These are phyloP conservation scores for Heptranchias perlo DNA, from an alignment of 2,113 vertebrate genomes.

Conservation along the genomic window DNA sequence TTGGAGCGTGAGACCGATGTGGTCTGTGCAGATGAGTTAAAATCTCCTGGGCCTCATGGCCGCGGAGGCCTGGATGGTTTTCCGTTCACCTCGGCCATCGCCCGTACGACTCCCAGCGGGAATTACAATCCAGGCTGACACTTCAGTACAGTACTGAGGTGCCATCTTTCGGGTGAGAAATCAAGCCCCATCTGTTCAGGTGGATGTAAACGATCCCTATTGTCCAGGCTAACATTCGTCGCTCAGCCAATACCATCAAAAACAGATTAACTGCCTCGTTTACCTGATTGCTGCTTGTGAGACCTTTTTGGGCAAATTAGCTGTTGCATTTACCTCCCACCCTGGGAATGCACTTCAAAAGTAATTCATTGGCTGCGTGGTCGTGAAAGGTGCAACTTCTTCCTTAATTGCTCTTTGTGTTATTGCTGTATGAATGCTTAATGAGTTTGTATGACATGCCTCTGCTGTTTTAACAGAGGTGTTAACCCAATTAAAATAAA, in stretches of 20 bases:
- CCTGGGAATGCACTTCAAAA: not conserved
- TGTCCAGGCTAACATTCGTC: not conserved
- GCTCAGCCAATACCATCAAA: not conserved
- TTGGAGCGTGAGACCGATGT: not conserved
- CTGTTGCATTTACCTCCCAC: not conserved
- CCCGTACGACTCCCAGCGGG: not conserved
- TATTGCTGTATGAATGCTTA: not conserved
- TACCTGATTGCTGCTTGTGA: not conserved
- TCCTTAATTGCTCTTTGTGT: not conserved
- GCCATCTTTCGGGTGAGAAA: not conserved
- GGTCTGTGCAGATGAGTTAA: not conserved
- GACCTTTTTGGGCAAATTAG: not conserved
- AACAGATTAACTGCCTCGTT: not conserved
- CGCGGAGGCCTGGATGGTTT: not conserved
- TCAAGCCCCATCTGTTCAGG: not conserved
- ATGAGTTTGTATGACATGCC: not conserved
- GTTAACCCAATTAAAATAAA: not conserved
- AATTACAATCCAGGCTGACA: not conserved
- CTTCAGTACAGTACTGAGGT: not conserved
- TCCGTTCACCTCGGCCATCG: not conserved
- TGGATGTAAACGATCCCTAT: not conserved
- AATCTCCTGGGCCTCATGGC: too few relatives aligned
- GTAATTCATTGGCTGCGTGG: not conserved
- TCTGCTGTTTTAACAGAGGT: not conserved
- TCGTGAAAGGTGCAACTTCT: not conserved